Base-by-base conservation (phyloP, 2,113 vertebrate genomes). In the Pseudopipra pipra region DNA sequence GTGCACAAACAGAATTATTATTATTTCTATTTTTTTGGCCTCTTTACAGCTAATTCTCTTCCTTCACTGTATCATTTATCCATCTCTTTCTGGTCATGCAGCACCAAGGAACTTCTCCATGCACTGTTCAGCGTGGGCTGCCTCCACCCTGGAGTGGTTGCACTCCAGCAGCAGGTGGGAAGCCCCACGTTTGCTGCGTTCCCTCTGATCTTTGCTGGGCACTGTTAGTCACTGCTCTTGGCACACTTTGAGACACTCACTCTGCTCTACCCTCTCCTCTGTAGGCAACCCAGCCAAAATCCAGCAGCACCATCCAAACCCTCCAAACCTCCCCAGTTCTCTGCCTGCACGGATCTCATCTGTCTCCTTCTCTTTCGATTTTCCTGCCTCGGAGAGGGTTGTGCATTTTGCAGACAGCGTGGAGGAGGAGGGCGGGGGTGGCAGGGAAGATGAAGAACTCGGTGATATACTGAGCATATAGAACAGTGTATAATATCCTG, bases 351-450 rank as follows among this genome's bases (percentile, higher is more conserved):
- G 4, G n/a, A 81, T 58, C 92, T 96, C 87, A 90, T 94, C 90
- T 76, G 74, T 73, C 66, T 91, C 82, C n/a, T 87, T 49, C 89
- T 47, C 85, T 58, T 21, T 30, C 22, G 90, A 91, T 70, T 67
- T 11, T 13, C 87, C 91, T 95, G 77, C 68, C 85, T 95, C 11
- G 28, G 76, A 74, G 54, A 96, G 86, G 71, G 30, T 89, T 65
- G 58, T 66, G 90, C 90, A 17, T 84, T 97, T 87, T 90, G 95
- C 84, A 96, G 96, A 87, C 88, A 96, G 90, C n/a, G 25, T 85
- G 96, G 92, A 83, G 96, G 93, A 3, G 90, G 93, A 92, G 88
- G 96, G 73, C 1, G 85, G 95, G 91, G 93, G 94, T 68, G 16
- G 59, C 76, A 94, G 90, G 83, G 47, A 96, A 93, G 92, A 95